Conservation (phyloP, 2,888 invertebrate genomes). For the Melolontha melolontha region DNA sequence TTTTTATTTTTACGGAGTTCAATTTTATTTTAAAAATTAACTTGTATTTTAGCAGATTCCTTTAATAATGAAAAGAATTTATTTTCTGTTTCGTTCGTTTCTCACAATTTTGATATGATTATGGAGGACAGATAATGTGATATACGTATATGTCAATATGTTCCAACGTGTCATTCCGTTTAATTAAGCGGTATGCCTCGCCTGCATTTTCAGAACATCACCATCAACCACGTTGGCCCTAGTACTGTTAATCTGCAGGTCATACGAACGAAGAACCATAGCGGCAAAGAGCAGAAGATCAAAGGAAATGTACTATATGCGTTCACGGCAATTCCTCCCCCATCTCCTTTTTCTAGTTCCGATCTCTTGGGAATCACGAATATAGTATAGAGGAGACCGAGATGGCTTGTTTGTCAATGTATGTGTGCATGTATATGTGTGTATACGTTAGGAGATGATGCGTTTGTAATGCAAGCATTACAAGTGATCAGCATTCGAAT, state of each 20-base stretch:
- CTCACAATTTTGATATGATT: no score
- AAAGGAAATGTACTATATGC: slow-evolving; percentile 52
- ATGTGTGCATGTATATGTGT: slow-evolving; percentile 2
- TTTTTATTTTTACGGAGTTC: no score
- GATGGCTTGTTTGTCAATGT: slow-evolving; percentile 39
- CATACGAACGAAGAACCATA: slow-evolving; percentile 36
- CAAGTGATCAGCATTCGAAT: slow-evolving; percentile 32
- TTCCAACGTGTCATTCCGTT: no score
- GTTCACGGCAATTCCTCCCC: slow-evolving; percentile 44
- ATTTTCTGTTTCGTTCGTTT: no score
- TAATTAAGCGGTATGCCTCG: no score
- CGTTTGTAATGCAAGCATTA: slow-evolving; percentile 43
- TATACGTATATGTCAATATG: no score
- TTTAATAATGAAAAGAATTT: no score
- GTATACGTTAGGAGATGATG: slow-evolving; percentile 22
- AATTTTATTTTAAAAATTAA: no score
- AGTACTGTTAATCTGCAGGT: slow-evolving; percentile 48
- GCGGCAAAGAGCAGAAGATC: slow-evolving; percentile 47
- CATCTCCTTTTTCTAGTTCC: slow-evolving; percentile 26
- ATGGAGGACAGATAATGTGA: no score
- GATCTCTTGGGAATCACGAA: slow-evolving; percentile 29
- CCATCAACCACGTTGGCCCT: slow-evolving; percentile 27
- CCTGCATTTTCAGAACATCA: slow-evolving; percentile 1
- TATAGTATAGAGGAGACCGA: background rate
- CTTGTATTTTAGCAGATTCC: no score